Percentiles rank a stretch among this genome's conserved stretches.
Conservation (phyloP, 2,888 invertebrate species). For the Agrochola macilenta region DNA sequence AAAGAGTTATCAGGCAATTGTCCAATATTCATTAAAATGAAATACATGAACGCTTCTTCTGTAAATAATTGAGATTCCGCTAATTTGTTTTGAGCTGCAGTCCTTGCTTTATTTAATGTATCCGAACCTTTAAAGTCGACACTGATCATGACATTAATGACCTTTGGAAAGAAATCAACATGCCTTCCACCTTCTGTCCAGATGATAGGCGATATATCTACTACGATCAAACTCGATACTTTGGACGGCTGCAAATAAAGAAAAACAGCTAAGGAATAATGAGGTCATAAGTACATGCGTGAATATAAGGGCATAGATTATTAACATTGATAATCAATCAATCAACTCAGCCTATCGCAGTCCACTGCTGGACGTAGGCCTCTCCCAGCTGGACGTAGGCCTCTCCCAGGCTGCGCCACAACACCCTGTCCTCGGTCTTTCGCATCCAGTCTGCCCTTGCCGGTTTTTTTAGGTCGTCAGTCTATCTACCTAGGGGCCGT, state of each 20-base stretch:
- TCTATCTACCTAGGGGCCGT: neutral
- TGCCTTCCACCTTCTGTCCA: constrained; percentile 86
- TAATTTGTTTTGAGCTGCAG: constrained; percentile 76
- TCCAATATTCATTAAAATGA: constrained; percentile 80
- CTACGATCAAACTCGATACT: constrained; percentile 91
- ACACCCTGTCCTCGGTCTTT: too few relatives aligned
- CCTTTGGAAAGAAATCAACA: constrained; percentile 87
- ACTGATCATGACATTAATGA: constrained; percentile 89
- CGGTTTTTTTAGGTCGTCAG: neutral
- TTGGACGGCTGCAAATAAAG: constrained; percentile 84
- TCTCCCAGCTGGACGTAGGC: neutral
- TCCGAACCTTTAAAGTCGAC: constrained; percentile 89
- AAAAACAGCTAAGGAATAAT: constrained; percentile 3
- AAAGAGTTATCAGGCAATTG: constrained; percentile 68
- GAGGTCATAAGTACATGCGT: neutral
- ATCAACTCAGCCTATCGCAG: neutral
- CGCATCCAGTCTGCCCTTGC: neutral
- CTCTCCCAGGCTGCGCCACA: neutral
- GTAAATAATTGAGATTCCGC: constrained; percentile 69
- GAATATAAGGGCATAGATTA: neutral
- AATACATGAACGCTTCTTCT: constrained; percentile 67
- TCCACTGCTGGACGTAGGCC: neutral
- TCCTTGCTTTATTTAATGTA: constrained; percentile 90
- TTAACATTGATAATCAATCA: neutral
- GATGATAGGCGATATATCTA: constrained; percentile 92